These are phyloP conservation scores for Danio tinwini DNA, from an alignment of 2,797 vertebrate genomes.

Conservation along the genomic window DNA sequence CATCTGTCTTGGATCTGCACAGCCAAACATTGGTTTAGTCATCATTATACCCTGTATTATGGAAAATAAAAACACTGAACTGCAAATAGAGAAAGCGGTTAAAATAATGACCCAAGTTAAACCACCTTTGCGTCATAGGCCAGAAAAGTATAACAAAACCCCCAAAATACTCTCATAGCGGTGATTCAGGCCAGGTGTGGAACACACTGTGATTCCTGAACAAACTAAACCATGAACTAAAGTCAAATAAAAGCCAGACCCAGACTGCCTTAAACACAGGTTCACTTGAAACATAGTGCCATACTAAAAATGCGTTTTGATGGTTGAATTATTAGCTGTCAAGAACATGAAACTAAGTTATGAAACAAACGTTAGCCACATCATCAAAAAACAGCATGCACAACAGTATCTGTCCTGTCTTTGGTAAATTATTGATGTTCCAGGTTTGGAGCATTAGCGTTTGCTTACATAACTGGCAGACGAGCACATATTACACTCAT, in stretches of 20 bases:
- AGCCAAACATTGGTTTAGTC: conserved; percentile 6
- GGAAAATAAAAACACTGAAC: neutral
- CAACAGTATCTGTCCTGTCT: conserved; percentile 41
- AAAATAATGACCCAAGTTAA: conserved; percentile 13
- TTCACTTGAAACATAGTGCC: neutral
- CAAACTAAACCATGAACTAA: conserved; percentile 5
- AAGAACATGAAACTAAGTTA: neutral
- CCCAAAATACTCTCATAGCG: neutral
- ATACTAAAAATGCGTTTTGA: neutral
- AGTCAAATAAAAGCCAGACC: conserved; percentile 4
- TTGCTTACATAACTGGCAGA: conserved; percentile 55
- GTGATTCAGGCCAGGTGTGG: conserved; percentile 14
- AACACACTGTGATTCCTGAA: neutral
- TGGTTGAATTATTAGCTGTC: neutral
- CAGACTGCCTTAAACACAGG: conserved; percentile 8
- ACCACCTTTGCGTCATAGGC: conserved; percentile 25
- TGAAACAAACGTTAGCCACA: neutral
- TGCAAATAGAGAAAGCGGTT: conserved; percentile 17
- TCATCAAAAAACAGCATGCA: neutral
- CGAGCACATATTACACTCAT: neutral
- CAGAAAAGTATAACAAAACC: conserved; percentile 6
- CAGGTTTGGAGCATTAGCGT: conserved; percentile 58
- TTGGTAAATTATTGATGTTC: conserved; percentile 73
- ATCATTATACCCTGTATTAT: conserved; percentile 32
- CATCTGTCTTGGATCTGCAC: conserved; percentile 15